Evolutionary conservation across 2,888 invertebrate species (phyloP).

Genomic region (Scaptomyza tumidula): DNA sequence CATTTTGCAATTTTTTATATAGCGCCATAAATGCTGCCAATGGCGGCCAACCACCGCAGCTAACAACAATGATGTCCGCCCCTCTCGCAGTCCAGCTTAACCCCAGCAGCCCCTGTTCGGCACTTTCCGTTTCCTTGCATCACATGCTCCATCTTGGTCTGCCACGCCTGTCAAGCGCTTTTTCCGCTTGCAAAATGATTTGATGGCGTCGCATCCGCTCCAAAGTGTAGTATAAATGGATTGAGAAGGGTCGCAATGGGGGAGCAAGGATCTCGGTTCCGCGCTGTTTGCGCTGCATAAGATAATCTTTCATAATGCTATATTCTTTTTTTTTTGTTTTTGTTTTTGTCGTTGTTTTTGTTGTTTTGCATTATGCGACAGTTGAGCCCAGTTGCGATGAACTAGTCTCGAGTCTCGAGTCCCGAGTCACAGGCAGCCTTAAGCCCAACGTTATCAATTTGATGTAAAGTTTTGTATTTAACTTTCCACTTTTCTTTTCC

Average conservation of each 20-base stretch:
- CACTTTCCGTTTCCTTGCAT: neutral
- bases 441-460: slow-evolving; percentile 74
- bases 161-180: slow-evolving; percentile 68
- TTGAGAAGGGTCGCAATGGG: neutral
- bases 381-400: slow-evolving; percentile 35
- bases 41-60: slow-evolving; percentile 41
- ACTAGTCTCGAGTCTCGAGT: slow-evolving; percentile 19
- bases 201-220: slow-evolving; percentile 79
- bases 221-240: slow-evolving; percentile 36
- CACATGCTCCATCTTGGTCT: slow-evolving; percentile 51
- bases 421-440: neutral
- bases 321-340: slow-evolving; percentile 41
- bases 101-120: neutral
- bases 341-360: slow-evolving; percentile 49
- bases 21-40: slow-evolving; percentile 69
- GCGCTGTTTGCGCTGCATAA: slow-evolving; percentile 64
- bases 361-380: slow-evolving; percentile 68
- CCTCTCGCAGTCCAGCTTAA: neutral
- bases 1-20: slow-evolving; percentile 68
- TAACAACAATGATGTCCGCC: slow-evolving; percentile 49
- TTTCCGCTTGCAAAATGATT: slow-evolving; percentile 82
- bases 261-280: slow-evolving; percentile 31
- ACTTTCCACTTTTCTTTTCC: slow-evolving; percentile 72
- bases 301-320: slow-evolving; percentile 75
- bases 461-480: slow-evolving; percentile 79